Percentiles rank a stretch among this genome's conserved stretches.
phyloP scores from a whole-genome alignment of 1,140 invertebrate genomes.

The Himalopsyche phryganea region DNA sequence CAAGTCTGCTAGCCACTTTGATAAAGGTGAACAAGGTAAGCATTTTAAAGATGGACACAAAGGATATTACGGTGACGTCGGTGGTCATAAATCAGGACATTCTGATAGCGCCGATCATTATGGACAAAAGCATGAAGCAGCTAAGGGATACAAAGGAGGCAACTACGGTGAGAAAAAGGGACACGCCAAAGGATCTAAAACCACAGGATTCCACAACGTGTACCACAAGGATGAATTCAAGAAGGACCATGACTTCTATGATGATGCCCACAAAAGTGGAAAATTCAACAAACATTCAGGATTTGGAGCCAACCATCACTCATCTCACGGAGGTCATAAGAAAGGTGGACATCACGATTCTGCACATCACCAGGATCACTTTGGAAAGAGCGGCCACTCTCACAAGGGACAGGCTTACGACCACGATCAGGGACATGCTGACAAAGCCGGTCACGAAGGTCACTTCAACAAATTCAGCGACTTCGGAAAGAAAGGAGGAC shows the following conservation, averaged over 20 bases:
- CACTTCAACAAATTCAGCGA: conserved; percentile 42
- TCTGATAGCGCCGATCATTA: conserved; percentile 45
- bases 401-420: conserved; percentile 48
- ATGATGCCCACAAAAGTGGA: conserved; percentile 62
- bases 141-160: conserved; percentile 62
- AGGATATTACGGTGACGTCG: conserved; percentile 40
- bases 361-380: conserved; percentile 43
- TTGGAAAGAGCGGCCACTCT: conserved; percentile 45
- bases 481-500: conserved; percentile 43
- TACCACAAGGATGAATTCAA: conserved; percentile 73
- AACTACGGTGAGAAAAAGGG: conserved; percentile 67
- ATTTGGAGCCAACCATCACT: conserved; percentile 48
- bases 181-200: conserved; percentile 65
- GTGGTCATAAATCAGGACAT: conserved; percentile 41
- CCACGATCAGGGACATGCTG: conserved; percentile 43
- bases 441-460: conserved; percentile 45
- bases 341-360: conserved; percentile 52
- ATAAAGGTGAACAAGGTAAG: conserved; percentile 39
- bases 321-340: conserved; percentile 45
- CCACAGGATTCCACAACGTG: conserved; percentile 67
- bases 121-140: conserved; percentile 46
- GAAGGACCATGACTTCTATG: conserved; percentile 70
- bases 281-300: conserved; percentile 56
- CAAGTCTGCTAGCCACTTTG: conserved; percentile 38
- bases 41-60: conserved; percentile 38